Evolutionary conservation across 2,113 vertebrate genomes (phyloP).

Genomic region (Epinephelus lanceolatus): DNA sequence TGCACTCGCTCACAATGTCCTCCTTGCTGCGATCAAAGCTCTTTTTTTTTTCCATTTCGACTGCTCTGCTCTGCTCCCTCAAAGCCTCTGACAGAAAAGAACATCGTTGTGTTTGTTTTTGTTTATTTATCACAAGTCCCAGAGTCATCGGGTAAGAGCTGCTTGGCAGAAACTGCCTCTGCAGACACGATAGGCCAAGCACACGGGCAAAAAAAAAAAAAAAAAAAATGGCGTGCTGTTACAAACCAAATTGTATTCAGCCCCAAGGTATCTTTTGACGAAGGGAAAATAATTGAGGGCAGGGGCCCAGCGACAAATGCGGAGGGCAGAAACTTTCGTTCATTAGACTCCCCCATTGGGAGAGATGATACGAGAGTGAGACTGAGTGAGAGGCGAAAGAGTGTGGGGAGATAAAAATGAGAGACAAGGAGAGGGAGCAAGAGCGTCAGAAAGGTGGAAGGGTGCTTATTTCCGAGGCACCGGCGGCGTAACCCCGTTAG

Average conservation of each 20-base stretch:
- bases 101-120: conserved; percentile 36
- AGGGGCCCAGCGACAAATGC: conserved; percentile 47
- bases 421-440: neutral
- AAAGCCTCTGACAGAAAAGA: conserved; percentile 37
- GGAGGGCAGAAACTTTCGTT: conserved; percentile 56
- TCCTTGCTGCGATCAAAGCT: conserved; percentile 43
- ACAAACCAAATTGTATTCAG: conserved; percentile 39
- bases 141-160: conserved; percentile 31
- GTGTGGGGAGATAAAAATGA: neutral
- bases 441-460: conserved; percentile 23
- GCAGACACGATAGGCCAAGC: conserved; percentile 26
- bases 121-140: conserved; percentile 59
- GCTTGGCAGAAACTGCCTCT: conserved; percentile 48
- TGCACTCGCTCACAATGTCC: conserved; percentile 16
- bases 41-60: conserved; percentile 25
- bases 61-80: conserved; percentile 23
- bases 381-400: neutral
- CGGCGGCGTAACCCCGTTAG: conserved; percentile 60
- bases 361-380: conserved; percentile 32
- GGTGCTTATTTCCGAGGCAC: conserved; percentile 55
- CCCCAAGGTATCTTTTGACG: conserved; percentile 56
- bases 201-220: neutral
- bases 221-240: neutral
- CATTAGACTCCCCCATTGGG: conserved; percentile 43
- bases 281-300: conserved; percentile 59